Evolutionary conservation across 1,140 invertebrate species (phyloP).

Genomic region (Geopemphigus sp.): DNA sequence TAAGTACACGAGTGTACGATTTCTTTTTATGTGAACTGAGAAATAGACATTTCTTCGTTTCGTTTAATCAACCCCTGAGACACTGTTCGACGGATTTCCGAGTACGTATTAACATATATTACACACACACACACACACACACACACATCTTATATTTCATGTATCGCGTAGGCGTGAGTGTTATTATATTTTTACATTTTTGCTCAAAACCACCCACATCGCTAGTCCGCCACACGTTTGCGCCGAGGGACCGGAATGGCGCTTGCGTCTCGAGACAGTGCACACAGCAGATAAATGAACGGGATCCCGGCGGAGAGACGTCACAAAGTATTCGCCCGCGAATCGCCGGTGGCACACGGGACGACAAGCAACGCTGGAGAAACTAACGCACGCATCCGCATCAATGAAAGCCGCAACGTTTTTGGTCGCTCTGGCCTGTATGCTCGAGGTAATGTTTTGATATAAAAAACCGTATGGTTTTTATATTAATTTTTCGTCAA

Average conservation of each 20-base stretch:
- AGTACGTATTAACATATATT: too few species aligned
- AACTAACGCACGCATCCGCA: neutral
- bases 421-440: conserved; percentile 21
- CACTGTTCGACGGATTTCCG: too few species aligned
- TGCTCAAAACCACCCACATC: too few species aligned
- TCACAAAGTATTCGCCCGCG: conserved; percentile 25
- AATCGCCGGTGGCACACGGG: conserved; percentile 21
- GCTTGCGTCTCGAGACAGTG: conserved; percentile 19
- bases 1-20: too few species aligned
- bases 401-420: conserved; percentile 16
- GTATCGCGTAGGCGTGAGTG: neutral
- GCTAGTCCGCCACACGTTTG: neutral
- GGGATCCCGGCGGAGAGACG: conserved; percentile 8
- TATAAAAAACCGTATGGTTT: too few species aligned
- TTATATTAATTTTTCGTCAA: too few species aligned
- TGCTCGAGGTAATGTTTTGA: conserved; percentile 10
- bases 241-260: neutral
- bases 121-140: too few species aligned
- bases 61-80: too few species aligned
- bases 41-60: too few species aligned
- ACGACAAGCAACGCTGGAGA: neutral
- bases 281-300: conserved; percentile 39
- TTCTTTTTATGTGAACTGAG: too few species aligned
- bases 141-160: neutral
- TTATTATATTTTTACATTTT: neutral